Percentiles rank a stretch among this genome's conserved stretches.
Evolutionary conservation across 1,140 invertebrate species (phyloP).

Genomic region (Leptinotarsa lineolata): DNA sequence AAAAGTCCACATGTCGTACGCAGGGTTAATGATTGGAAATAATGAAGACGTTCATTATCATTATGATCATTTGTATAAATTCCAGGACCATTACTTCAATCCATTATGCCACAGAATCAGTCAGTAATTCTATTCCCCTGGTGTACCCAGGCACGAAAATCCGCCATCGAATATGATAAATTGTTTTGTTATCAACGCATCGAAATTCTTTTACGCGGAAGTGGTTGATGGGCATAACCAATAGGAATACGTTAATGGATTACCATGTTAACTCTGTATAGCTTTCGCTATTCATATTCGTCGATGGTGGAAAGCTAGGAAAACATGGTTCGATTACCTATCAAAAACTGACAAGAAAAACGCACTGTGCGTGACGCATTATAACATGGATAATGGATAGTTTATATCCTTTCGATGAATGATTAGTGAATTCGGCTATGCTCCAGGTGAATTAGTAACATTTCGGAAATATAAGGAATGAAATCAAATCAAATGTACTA

Average conservation of each 20-base stretch:
- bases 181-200: background rate
- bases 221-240: background rate
- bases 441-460: too few species aligned
- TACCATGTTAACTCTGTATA: background rate
- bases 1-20: too few species aligned
- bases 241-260: background rate
- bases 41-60: background rate
- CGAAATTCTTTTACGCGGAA: background rate
- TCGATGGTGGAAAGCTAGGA: background rate
- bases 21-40: too few species aligned
- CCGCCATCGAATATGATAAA: background rate
- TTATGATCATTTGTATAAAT: background rate
- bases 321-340: background rate
- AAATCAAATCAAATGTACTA: too few species aligned
- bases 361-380: background rate
- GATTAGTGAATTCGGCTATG: background rate
- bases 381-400: background rate
- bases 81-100: background rate
- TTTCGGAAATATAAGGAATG: too few species aligned
- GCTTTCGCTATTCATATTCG: background rate
- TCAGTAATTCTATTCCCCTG: background rate
- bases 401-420: background rate
- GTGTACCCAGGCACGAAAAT: background rate
- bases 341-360: conserved; percentile 4
- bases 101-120: background rate